phyloP scores from a whole-genome alignment of 2,797 vertebrate species.

The Lepidocolaptes lacrymiger region DNA sequence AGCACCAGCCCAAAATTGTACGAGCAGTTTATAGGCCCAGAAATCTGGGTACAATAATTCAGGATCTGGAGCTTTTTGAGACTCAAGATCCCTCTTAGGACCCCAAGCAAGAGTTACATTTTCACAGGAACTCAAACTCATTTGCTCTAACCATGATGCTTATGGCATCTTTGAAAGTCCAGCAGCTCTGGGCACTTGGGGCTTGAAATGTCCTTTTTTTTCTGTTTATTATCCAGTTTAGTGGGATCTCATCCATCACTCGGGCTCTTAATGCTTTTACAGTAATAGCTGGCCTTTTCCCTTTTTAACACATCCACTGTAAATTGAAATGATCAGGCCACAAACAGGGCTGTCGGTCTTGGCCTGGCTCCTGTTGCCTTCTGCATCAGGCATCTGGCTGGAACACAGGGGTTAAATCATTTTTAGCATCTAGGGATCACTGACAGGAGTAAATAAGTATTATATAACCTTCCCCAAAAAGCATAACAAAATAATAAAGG shows the following conservation, averaged over 20 bases:
- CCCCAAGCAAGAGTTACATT: neutral
- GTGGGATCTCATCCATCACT: neutral
- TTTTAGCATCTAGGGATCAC: neutral
- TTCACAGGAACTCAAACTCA: neutral
- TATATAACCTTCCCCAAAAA: slow-evolving; percentile 17
- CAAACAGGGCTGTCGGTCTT: neutral
- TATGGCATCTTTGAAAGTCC: neutral
- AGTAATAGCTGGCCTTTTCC: neutral
- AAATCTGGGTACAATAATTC: neutral
- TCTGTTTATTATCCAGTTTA: neutral
- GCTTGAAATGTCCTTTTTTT: neutral
- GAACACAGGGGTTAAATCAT: neutral
- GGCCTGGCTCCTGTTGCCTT: neutral
- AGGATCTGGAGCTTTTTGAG: neutral
- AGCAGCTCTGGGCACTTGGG: neutral
- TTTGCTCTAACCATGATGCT: neutral
- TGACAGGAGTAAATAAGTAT: neutral
- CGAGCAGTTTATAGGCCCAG: neutral
- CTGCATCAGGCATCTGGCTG: neutral
- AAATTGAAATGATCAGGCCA: neutral
- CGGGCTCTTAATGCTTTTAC: neutral
- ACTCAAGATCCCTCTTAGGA: neutral
- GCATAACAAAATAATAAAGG: slow-evolving; percentile 9
- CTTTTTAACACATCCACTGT: neutral
- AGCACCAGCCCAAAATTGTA: neutral